Evolutionary conservation across 2,888 invertebrate species (phyloP).

Genomic region (Nezara viridula): DNA sequence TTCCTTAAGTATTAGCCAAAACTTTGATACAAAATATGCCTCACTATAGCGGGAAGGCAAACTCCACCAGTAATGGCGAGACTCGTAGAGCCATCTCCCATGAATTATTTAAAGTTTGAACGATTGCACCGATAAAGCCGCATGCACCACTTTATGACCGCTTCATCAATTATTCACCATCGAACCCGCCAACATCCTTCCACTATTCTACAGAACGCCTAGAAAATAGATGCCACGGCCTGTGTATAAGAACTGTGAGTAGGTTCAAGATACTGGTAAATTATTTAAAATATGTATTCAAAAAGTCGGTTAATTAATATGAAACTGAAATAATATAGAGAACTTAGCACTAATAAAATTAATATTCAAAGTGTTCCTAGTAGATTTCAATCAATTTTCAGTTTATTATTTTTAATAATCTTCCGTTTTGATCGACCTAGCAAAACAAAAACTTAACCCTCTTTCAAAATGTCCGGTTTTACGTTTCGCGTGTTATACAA

Average conservation of each 20-base stretch:
- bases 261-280: no score
- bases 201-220: not conserved
- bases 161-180: not conserved
- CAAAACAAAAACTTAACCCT: no score
- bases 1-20: not conserved
- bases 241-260: not conserved
- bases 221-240: not conserved
- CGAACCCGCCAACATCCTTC: not conserved
- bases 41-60: not conserved
- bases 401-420: no score
- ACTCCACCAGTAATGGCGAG: not conserved
- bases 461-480: no score
- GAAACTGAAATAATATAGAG: no score
- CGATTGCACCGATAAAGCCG: constrained; percentile 5
- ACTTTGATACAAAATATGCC: not conserved
- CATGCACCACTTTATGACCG: not conserved
- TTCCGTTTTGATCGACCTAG: no score
- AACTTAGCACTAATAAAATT: no score
- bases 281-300: no score
- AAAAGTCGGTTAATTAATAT: no score
- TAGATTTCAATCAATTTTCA: no score
- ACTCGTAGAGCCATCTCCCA: not conserved
- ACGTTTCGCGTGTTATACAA: no score
- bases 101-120: constrained; percentile 21
- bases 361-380: no score